Base-by-base conservation (phyloP, 2,888 invertebrate species). In the Lasius fuliginosus region DNA sequence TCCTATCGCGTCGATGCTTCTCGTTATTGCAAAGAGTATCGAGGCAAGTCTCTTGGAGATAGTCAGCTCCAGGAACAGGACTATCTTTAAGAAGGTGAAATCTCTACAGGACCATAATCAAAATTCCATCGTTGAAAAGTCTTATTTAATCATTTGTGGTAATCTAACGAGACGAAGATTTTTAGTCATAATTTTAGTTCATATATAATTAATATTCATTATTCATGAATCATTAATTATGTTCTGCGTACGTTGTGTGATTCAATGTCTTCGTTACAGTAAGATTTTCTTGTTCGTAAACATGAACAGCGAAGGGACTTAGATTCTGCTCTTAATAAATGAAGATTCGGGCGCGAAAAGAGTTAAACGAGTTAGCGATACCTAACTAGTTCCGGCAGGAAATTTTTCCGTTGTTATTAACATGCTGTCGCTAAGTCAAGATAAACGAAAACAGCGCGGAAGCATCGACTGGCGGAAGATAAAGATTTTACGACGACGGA, bases 401-500 rank as follows among this genome's bases (percentile, higher is more conserved):
- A 23, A 23, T 23, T 23, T 23, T 23, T 23, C 23, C 2, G 60
- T 73, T 60, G 60, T 73, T 69, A 77, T 77, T 73, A 74, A 68
- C 46, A 60, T 18, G 60, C 60, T 27, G 23, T 79, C 79, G 18
- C 23, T 23, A 46, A 71, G 81, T 53, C 33, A 46, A 46, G 49
- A 81, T 49, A 84, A 53, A 73, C 58, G 42, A 62, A 62, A 82
- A 73, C 73, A 71, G 68, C 40, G 9, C 71, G 42, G 62, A 82
- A 60, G 23, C 30, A 64, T 64, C 53, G 42, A 46, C 30, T n/a
- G 4, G 27, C 33, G 77, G 87, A 75, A 87, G 71, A 87, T 62
- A 87, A 85, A 83, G 85, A 76, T 81, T 87, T 87, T 79, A 79
- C 60, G 76, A 64, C 36, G 49, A 12, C 15, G 58, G 53, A 9